phyloP scores from a whole-genome alignment of 2,113 vertebrate species.

The Cheirogaleus medius region DNA sequence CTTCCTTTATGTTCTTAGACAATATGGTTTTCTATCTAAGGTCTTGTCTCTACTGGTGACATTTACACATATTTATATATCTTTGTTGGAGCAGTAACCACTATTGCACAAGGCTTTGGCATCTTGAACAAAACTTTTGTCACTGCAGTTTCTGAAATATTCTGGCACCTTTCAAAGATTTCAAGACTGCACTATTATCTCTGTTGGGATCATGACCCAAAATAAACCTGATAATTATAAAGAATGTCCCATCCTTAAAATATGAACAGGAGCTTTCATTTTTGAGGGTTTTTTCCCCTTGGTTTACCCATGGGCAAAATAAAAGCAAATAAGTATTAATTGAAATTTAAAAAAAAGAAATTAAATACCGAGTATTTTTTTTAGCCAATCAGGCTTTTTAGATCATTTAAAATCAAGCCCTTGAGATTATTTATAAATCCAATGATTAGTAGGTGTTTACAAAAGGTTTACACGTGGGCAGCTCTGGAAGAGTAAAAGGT shows the following conservation, averaged over 20 bases:
- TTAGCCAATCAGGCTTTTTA: background rate
- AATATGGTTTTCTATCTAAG: slow-evolving; percentile 20
- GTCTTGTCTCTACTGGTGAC: slow-evolving; percentile 23
- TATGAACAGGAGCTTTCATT: slow-evolving; percentile 7
- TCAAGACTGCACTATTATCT: background rate
- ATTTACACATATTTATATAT: background rate
- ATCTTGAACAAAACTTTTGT: slow-evolving; percentile 31
- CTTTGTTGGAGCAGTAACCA: background rate
- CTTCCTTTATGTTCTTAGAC: background rate
- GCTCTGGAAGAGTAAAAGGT: background rate
- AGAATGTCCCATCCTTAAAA: slow-evolving; percentile 36
- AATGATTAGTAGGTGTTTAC: background rate
- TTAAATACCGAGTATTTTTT: background rate
- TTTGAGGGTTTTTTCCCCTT: background rate
- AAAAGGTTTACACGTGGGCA: background rate
- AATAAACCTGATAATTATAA: slow-evolving; percentile 46
- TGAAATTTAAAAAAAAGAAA: too few species aligned
- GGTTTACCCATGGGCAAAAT: background rate
- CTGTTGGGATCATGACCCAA: slow-evolving; percentile 24
- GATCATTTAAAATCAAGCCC: slow-evolving; percentile 1
- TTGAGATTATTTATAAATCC: background rate
- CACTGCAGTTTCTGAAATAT: slow-evolving; percentile 29
- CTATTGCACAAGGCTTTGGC: slow-evolving; percentile 45
- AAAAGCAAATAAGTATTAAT: background rate
- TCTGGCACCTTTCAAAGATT: slow-evolving; percentile 1